Percentiles rank a stretch among this genome's conserved stretches.
Evolutionary conservation across 2,113 vertebrate species (phyloP).

Genomic region (Pseudorectes ferrugineus): DNA sequence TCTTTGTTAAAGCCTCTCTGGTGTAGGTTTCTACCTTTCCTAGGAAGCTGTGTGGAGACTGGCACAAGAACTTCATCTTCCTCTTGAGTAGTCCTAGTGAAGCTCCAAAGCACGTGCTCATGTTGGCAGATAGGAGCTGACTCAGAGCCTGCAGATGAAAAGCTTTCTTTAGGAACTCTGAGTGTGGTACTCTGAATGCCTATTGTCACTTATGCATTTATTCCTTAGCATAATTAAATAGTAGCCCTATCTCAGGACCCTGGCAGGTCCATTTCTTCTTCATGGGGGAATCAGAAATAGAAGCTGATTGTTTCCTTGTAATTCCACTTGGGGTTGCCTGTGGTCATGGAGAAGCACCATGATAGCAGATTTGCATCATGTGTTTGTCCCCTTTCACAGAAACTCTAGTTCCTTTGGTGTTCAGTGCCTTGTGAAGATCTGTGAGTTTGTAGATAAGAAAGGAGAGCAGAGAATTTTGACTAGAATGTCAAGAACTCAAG

Average conservation of each 20-base stretch:
- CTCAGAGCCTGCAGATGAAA: neutral
- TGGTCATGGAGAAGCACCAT: neutral
- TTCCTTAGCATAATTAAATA: neutral
- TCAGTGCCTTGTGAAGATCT: neutral
- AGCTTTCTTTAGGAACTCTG: neutral
- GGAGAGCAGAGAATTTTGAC: neutral
- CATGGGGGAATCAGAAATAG: neutral
- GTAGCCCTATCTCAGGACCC: neutral
- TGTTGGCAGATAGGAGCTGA: neutral
- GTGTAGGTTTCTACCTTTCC: neutral
- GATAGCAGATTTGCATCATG: fast-evolving
- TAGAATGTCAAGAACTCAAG: neutral
- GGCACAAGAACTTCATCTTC: neutral
- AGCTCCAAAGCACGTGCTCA: fast-evolving
- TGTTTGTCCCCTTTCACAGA: neutral
- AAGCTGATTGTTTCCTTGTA: neutral
- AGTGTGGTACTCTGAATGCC: neutral
- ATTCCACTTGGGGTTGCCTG: neutral
- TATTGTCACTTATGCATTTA: neutral
- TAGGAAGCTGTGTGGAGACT: neutral
- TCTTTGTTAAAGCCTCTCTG: neutral
- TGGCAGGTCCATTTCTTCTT: neutral
- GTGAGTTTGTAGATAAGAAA: neutral
- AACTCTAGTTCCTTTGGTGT: neutral
- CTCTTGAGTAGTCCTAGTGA: neutral